Conservation (phyloP, 1,140 invertebrate genomes). For the Zaprionus ghesquierei region DNA sequence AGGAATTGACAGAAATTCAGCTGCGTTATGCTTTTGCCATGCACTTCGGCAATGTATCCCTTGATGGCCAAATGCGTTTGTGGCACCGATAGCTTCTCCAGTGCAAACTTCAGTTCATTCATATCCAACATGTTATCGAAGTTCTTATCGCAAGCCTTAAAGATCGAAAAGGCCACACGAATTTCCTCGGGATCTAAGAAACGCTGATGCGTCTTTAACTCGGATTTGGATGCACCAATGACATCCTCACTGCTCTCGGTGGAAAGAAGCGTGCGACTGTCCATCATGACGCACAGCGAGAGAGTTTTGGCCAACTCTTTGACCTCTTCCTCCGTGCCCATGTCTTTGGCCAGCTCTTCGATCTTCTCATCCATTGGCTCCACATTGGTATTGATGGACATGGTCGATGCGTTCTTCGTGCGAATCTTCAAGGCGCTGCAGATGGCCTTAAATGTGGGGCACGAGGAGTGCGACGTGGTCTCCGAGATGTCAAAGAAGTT, state of each 20-base stretch:
- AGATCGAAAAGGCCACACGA: constrained; percentile 15
- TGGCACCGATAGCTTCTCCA: constrained; percentile 51
- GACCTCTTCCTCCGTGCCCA: too few relatives aligned
- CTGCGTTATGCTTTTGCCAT: not conserved
- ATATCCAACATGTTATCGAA: constrained; percentile 38
- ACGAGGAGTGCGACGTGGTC: constrained; percentile 41
- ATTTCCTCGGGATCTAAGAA: constrained; percentile 42
- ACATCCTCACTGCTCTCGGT: constrained; percentile 33
- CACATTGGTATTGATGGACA: constrained; percentile 18
- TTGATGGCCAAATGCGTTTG: constrained; percentile 58
- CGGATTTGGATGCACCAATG: not conserved
- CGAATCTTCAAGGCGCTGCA: constrained; percentile 26
- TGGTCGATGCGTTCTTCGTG: constrained; percentile 17
- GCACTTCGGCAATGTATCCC: constrained; percentile 33
- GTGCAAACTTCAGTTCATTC: constrained; percentile 32
- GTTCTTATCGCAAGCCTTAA: constrained; percentile 39
- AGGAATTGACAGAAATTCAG: constrained; percentile 52
- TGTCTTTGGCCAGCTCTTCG: not conserved
- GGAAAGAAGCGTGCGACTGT: not conserved
- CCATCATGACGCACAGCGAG: constrained; percentile 35
- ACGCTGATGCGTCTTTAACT: not conserved
- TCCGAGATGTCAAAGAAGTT: not conserved
- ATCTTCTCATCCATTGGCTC: not conserved
- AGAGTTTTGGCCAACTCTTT: not conserved
- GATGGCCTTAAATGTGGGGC: constrained; percentile 30